Evolutionary conservation across 1,140 invertebrate species (phyloP).

Genomic region (Theocolax elegans): DNA sequence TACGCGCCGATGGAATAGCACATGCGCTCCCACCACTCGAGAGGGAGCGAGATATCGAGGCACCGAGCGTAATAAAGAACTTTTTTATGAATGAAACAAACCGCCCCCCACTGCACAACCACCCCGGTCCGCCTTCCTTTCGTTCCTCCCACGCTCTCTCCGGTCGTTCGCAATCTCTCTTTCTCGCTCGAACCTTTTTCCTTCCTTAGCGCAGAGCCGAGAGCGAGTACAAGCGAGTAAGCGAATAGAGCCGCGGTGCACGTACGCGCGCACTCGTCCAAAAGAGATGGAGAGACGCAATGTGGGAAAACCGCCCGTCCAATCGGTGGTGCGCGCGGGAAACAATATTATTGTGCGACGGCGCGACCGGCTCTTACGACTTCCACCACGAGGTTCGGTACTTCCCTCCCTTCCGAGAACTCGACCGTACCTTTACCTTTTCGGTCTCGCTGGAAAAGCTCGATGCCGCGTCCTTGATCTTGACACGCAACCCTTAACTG

Average conservation of each 20-base stretch:
- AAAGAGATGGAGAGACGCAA: neutral
- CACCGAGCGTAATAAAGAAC: constrained; percentile 65
- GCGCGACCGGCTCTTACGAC: neutral
- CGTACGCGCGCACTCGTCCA: neutral
- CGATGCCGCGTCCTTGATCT: neutral
- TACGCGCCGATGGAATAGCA: constrained; percentile 56
- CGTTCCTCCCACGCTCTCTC: constrained; percentile 17
- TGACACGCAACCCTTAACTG: neutral
- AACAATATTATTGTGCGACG: constrained; percentile 57
- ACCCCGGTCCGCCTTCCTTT: too few species aligned
- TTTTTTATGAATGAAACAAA: constrained; percentile 69
- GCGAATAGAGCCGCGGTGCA: too few species aligned
- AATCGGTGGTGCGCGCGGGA: constrained; percentile 59
- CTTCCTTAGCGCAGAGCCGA: neutral
- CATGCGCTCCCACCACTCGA: constrained; percentile 56
- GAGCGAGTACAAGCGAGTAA: too few species aligned
- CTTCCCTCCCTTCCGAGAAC: too few species aligned
- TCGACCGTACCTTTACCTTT: too few species aligned
- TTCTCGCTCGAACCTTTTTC: neutral
- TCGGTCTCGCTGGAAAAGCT: too few species aligned
- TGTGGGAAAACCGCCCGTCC: constrained; percentile 41
- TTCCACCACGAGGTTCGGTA: neutral
- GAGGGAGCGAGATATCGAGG: constrained; percentile 48
- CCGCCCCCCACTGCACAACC: constrained; percentile 47
- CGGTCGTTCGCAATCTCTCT: constrained; percentile 26